Base-by-base conservation (phyloP, 2,113 vertebrate species). In the Ophthalmolycus amberensis region DNA sequence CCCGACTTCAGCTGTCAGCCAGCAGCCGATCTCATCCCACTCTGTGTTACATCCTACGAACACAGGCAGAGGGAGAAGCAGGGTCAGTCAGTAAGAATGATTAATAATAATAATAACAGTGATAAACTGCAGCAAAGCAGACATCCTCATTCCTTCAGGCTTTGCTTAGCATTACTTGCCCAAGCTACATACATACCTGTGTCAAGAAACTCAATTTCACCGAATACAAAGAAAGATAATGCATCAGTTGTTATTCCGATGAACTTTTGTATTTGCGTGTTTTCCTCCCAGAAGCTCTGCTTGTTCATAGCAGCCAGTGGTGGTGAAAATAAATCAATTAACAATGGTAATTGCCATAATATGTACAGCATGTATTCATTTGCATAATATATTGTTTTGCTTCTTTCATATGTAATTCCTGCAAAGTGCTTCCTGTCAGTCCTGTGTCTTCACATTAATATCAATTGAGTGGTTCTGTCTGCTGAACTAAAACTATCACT, bases 1-100 rank as follows among this genome's bases (percentile, higher is more conserved):
- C 10, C 94, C 95, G 2, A 91, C 81, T 0, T 94, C 93, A 12
- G 94, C 92, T 77, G 85, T 83, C 14, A 60, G 83, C 95, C 95
- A 96, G 80, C 95, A 96, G n/a, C 90, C 88, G 2, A 96, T 90
- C n/a, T 90, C 86, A 1, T 96, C 94, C 95, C 95, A 96, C 56
- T 95, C 90, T 0, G 95, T 95, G 60, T 84, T 75, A 68, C 95
- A 96, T 38, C 91, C 95, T 96, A 25, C 11, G 58, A 40, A 71
- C 18, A 71, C 60, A 87, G 4, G 67, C 3, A 72, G 11, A 58
- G 1, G 3, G 10, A 50, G 6, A 6, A 50, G 22, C 8, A 44
- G 2, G 22, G 50, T 67, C 22, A 71, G 73, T 20, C 25, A 46
- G 40, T 37, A 20, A 52, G n/a, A 44, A 27, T 18, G 27, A 18